Evolutionary conservation across 2,797 vertebrate species (phyloP).

Genomic region (Acanthornis magna): DNA sequence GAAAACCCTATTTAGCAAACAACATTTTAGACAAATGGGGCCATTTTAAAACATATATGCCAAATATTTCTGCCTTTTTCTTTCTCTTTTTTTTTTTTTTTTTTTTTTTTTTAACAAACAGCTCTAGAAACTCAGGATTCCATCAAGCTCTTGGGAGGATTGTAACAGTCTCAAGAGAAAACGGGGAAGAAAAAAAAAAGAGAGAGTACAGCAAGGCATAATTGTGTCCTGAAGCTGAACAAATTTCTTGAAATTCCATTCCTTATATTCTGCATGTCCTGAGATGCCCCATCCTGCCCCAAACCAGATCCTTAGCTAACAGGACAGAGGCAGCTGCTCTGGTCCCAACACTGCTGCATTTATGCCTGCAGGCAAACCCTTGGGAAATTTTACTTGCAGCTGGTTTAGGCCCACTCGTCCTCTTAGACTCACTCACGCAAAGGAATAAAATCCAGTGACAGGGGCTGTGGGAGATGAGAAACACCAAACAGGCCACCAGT

Average conservation of each 20-base stretch:
- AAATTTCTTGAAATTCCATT: not conserved
- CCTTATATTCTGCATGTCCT: not conserved
- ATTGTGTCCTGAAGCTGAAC: not conserved
- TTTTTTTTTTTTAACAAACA: not conserved
- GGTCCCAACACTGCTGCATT: not conserved
- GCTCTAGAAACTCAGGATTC: not conserved
- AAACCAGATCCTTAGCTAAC: not conserved
- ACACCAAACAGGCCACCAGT: not conserved
- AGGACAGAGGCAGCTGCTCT: constrained; percentile 24
- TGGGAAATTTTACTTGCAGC: not conserved
- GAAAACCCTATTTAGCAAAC: not conserved
- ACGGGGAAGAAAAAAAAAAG: accelerated
- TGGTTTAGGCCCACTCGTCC: not conserved
- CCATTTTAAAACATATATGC: not conserved
- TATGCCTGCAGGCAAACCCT: not conserved
- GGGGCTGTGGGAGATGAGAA: not conserved
- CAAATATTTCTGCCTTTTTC: not conserved
- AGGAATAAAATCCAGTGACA: not conserved
- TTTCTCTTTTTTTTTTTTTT: no score
- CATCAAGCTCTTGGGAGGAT: not conserved
- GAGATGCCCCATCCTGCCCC: not conserved
- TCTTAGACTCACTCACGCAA: not conserved
- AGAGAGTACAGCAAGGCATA: not conserved
- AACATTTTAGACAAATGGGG: not conserved
- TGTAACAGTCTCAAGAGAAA: not conserved